Conservation (phyloP, 2,888 invertebrate species). For the Cataglyphis cursor region DNA sequence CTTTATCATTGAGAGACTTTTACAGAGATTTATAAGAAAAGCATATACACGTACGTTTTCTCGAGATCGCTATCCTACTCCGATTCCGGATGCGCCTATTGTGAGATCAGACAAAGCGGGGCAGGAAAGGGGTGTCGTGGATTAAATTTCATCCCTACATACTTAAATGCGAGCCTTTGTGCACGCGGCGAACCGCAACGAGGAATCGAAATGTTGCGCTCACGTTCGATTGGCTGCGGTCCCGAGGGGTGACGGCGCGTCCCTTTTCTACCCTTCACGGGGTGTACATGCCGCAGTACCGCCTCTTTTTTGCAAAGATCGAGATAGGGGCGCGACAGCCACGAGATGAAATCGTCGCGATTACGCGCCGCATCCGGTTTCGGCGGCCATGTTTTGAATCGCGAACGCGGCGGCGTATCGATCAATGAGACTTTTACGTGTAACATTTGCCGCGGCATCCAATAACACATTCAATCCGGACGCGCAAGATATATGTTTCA, state of each 20-base stretch:
- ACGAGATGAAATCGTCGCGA: constrained; percentile 44
- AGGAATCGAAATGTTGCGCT: constrained; percentile 76
- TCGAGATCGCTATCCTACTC: constrained; percentile 1
- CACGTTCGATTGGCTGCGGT: constrained; percentile 69
- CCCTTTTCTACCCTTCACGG: constrained; percentile 29
- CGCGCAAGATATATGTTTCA: constrained; percentile 3
- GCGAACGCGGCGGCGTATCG: background rate
- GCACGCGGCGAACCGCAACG: constrained; percentile 74
- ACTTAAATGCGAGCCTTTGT: constrained; percentile 77
- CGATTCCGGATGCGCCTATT: constrained; percentile 22
- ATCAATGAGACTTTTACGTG: background rate
- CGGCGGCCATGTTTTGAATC: constrained; percentile 29
- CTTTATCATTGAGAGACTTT: background rate
- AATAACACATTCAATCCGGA: background rate
- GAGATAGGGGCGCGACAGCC: constrained; percentile 11
- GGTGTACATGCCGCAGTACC: constrained; percentile 32
- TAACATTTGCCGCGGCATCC: background rate
- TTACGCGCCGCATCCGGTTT: constrained; percentile 29
- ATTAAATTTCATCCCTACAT: constrained; percentile 80
- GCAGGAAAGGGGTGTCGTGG: constrained; percentile 67
- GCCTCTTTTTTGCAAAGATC: constrained; percentile 49
- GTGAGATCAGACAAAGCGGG: constrained; percentile 29
- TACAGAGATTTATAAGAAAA: constrained; percentile 6
- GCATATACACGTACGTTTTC: background rate
- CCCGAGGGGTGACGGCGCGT: constrained; percentile 49